Evolutionary conservation across 1,140 invertebrate species (phyloP).

Genomic region (Drosophila ficusphila): DNA sequence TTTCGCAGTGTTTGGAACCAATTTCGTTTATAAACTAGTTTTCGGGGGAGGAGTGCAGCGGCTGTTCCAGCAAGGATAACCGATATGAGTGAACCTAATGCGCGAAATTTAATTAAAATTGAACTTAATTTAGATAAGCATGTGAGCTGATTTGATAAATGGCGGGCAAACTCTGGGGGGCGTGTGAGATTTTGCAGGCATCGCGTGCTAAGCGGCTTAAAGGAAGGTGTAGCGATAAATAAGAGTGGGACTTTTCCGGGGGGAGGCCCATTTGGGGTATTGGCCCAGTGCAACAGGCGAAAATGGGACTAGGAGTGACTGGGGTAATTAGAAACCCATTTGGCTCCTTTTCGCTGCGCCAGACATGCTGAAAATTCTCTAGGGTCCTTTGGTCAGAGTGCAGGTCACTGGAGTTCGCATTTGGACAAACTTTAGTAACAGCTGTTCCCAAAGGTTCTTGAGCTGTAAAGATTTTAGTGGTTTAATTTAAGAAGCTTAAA

Average conservation of each 20-base stretch:
- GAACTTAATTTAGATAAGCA: conserved; percentile 69
- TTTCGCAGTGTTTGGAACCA: neutral
- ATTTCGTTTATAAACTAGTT: conserved; percentile 15
- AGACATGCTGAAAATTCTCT: neutral
- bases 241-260: conserved; percentile 3
- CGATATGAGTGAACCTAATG: conserved; percentile 53
- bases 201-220: conserved; percentile 67
- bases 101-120: conserved; percentile 74
- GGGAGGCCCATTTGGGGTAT: neutral
- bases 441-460: neutral
- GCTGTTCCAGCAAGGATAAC: neutral
- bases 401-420: conserved; percentile 21
- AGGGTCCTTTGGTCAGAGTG: neutral
- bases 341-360: conserved; percentile 2
- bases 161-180: neutral
- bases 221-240: conserved; percentile 32
- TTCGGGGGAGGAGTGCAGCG: neutral
- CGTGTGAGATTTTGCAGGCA: conserved; percentile 16
- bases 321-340: conserved; percentile 41
- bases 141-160: conserved; percentile 46
- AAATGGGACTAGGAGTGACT: conserved; percentile 14
- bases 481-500: too few species aligned
- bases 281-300: conserved; percentile 21
- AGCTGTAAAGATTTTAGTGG: neutral
- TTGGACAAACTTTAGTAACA: neutral